These are phyloP conservation scores for Rhinolophus sinicus DNA, from an alignment of 2,113 vertebrate species.

Conservation along the genomic window DNA sequence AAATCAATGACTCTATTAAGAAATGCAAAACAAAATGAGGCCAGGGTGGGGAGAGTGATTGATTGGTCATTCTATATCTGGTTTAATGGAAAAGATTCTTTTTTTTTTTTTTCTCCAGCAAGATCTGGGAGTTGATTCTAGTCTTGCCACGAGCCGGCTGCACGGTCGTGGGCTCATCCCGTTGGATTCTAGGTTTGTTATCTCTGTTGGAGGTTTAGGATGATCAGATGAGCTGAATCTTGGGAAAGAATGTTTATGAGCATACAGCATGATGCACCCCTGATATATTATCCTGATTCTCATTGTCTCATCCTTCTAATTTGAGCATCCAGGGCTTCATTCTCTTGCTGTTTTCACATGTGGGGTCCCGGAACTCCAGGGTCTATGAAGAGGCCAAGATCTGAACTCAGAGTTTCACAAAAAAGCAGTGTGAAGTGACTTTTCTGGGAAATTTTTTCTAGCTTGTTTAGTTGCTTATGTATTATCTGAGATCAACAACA, in stretches of 20 bases:
- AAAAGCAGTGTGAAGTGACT: background rate
- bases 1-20: slow-evolving; percentile 21
- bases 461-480: background rate
- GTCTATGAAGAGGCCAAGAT: background rate
- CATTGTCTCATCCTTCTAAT: background rate
- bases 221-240: background rate
- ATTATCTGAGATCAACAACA: background rate
- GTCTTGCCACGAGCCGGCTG: background rate
- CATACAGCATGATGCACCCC: background rate
- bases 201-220: background rate
- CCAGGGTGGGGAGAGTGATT: background rate
- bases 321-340: background rate
- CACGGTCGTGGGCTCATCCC: background rate
- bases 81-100: background rate
- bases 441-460: background rate
- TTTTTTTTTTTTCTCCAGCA: background rate
- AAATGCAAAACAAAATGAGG: slow-evolving; percentile 11
- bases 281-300: background rate
- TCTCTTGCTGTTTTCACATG: background rate
- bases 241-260: background rate
- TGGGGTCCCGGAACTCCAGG: background rate
- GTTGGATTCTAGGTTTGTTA: background rate
- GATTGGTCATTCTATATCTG: background rate
- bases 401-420: background rate
- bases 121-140: background rate